A percentile compares a stretch with the other conserved stretches of the same genome.
Conservation (phyloP, 2,888 invertebrate genomes). For the Cheilosia urbana region DNA sequence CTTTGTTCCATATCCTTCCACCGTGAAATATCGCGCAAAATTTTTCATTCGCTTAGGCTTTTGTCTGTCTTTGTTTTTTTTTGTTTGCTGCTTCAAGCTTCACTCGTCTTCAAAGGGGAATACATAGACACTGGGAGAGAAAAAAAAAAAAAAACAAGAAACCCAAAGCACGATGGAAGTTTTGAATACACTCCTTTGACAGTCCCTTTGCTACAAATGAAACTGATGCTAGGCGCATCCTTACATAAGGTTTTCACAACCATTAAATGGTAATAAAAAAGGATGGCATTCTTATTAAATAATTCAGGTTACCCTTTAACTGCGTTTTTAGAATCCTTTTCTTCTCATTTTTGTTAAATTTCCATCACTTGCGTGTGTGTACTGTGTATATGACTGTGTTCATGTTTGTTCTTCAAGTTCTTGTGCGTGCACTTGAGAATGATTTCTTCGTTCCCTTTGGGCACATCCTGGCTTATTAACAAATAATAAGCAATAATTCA, state of each 20-base stretch:
- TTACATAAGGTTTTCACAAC: slow-evolving; percentile 49
- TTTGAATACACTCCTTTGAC: slow-evolving; percentile 30
- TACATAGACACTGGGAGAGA: not conserved
- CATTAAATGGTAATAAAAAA: slow-evolving; percentile 72
- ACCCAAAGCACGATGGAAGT: slow-evolving; percentile 40
- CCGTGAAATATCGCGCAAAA: slow-evolving; percentile 37
- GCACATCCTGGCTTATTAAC: slow-evolving; percentile 75
- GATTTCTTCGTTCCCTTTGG: slow-evolving; percentile 56
- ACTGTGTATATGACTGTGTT: slow-evolving; percentile 15
- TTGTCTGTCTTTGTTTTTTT: slow-evolving; percentile 33
- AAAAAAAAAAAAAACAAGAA: not conserved
- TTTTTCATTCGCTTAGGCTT: slow-evolving; percentile 24
- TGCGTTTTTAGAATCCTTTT: slow-evolving; percentile 21
- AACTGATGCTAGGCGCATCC: slow-evolving; percentile 49
- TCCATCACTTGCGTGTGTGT: slow-evolving; percentile 9
- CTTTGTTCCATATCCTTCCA: slow-evolving; percentile 42
- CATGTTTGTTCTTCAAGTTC: slow-evolving; percentile 47
- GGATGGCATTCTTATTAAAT: slow-evolving; percentile 55
- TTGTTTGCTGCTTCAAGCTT: no score
- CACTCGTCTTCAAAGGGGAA: slow-evolving; percentile 3
- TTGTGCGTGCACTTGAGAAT: slow-evolving; percentile 65
- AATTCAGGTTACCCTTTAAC: slow-evolving; percentile 49
- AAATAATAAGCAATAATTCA: slow-evolving; percentile 76
- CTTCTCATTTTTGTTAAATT: slow-evolving; percentile 6
- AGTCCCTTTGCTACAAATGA: slow-evolving; percentile 31